These are phyloP conservation scores for Allolobophora icterica DNA, from an alignment of 2,888 invertebrate genomes.

Conservation along the genomic window DNA sequence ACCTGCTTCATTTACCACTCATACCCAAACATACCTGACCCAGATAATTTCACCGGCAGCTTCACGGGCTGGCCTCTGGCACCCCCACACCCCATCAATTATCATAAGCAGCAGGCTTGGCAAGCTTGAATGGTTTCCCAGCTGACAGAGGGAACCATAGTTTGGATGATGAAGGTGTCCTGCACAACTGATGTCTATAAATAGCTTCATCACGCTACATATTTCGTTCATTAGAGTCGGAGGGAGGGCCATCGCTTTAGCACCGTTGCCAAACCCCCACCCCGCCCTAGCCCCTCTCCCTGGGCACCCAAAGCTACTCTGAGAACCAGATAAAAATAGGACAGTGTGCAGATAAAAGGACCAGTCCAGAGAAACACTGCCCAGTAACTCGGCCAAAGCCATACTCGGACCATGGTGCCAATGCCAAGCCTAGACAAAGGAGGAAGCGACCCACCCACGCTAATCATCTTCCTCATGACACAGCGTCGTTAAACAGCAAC, in stretches of 20 bases:
- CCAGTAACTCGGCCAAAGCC: neutral
- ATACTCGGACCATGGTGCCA: too few species aligned
- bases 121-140: neutral
- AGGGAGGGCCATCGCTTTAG: neutral
- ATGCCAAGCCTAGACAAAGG: too few species aligned
- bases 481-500: too few species aligned
- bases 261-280: neutral
- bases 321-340: neutral
- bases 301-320: neutral
- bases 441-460: too few species aligned
- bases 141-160: neutral
- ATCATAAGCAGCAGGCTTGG: neutral
- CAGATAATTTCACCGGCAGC: neutral
- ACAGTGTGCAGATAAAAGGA: neutral
- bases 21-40: constrained; percentile 17
- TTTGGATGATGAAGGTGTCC: neutral
- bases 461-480: too few species aligned
- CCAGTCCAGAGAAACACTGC: neutral
- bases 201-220: neutral
- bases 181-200: neutral
- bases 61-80: neutral
- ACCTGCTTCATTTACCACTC: constrained; percentile 3
- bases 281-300: neutral
- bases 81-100: neutral
- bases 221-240: neutral